Evolutionary conservation across 1,140 invertebrate species (phyloP), one percentile per base, ranked within the genome.

Genomic region (Pinna nobilis): DNA sequence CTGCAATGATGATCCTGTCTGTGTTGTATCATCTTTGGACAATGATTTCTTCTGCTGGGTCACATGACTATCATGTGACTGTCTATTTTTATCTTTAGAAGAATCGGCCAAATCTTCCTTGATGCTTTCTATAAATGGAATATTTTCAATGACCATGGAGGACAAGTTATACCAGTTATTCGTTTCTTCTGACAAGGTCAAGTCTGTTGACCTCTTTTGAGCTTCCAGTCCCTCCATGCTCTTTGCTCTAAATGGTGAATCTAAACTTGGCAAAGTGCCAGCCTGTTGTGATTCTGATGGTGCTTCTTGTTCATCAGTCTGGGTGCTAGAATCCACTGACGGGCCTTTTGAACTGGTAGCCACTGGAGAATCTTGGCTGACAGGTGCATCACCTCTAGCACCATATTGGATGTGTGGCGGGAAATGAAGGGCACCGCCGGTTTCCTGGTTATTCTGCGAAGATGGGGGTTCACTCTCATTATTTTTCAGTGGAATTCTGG

Each of bases 121-220:
- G 4, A 84, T 73, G 37, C 76, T 78, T 50, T 67, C 72, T n/a
- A 84, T 32, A 3, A 82, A 25, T 18, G 71, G 50, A 18, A 71
- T 82, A 35, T 76, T 82, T 63, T 84, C 82, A 18, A 77, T 25
- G 63, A 84, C 77, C 4, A 84, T 71, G 28, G 77, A 72, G 3
- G 78, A 78, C 28, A 84, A 55, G 20, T 74, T 76, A 15, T 77
- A 74, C 81, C 81, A 82, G 60, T 76, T 80, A 64, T 74, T 59
- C 35, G 78, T 64, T 33, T 49, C 74, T 35, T 78, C 72, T 51
- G 81, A 76, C 15, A 77, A 70, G 35, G 68, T 65, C 18, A 69
- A 47, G 6, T 55, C 60, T 41, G 61, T 55, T 68, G 66, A 37
- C 32, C 66, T 49, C n/a, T 28, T 50, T 57, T 28, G 44, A 39